Evolutionary conservation across 2,113 vertebrate species (phyloP).

Genomic region (Pimephales promelas): DNA sequence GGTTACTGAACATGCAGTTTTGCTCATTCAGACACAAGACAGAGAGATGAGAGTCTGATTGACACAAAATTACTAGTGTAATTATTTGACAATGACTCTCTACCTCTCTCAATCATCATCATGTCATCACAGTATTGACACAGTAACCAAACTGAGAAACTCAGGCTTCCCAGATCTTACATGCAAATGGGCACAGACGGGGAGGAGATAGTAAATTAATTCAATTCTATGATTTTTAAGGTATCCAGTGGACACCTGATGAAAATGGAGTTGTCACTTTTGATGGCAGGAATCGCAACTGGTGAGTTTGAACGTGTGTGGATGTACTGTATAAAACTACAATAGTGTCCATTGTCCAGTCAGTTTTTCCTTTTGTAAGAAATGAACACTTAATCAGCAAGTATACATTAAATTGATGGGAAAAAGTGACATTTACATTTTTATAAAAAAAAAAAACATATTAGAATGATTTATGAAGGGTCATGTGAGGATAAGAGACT

Average conservation of each 20-base stretch:
- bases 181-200: neutral
- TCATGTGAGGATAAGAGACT: too few relatives aligned
- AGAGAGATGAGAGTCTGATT: neutral
- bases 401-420: too few relatives aligned
- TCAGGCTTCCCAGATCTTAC: constrained; percentile 2
- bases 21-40: constrained; percentile 15
- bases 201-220: neutral
- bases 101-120: constrained; percentile 20
- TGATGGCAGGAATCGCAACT: constrained; percentile 92
- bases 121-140: constrained; percentile 11
- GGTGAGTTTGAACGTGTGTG: constrained; percentile 73
- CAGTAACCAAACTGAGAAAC: neutral
- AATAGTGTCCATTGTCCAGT: too few relatives aligned
- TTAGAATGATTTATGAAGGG: too few relatives aligned
- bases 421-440: too few relatives aligned
- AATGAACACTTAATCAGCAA: too few relatives aligned
- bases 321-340: too few relatives aligned
- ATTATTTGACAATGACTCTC: constrained; percentile 47
- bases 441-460: too few relatives aligned
- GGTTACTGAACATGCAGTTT: neutral
- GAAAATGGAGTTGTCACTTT: constrained; percentile 94
- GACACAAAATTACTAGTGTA: constrained; percentile 30
- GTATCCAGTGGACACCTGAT: constrained; percentile 93
- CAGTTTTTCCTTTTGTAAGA: too few relatives aligned
- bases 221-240: constrained; percentile 63